Percentiles rank a stretch among this genome's conserved stretches.
Conservation (phyloP, 2,888 invertebrate genomes). For the Patella depressa region DNA sequence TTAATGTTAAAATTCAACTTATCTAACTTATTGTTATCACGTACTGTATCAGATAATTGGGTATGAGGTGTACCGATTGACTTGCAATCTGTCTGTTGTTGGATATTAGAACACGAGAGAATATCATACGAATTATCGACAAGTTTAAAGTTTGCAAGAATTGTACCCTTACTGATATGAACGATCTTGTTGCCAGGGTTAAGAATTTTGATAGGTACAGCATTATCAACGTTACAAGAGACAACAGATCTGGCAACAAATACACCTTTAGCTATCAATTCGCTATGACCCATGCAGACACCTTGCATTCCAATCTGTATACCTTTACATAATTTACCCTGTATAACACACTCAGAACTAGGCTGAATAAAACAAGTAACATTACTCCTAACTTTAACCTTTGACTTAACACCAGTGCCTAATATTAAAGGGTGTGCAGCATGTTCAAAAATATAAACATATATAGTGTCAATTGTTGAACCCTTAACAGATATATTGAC, state of each 20-base stretch:
- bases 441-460: not conserved
- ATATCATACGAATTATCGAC: not conserved
- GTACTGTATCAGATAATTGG: not conserved
- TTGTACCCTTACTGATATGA: not conserved
- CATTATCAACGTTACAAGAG: not conserved
- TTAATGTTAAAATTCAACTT: not conserved
- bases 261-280: not conserved
- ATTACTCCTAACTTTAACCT: not conserved
- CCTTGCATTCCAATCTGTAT: not conserved
- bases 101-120: not conserved
- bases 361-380: not conserved
- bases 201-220: not conserved
- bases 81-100: not conserved
- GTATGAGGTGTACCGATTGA: no score
- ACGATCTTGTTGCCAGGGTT: not conserved
- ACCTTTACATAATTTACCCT: not conserved
- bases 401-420: not conserved
- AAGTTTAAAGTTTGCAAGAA: not conserved
- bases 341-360: not conserved
- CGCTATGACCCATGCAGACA: not conserved
- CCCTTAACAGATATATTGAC: not conserved
- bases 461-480: not conserved
- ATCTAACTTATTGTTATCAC: not conserved
- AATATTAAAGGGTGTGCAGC: not conserved
- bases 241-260: not conserved